A percentile compares a stretch with the other conserved stretches of the same genome.
Evolutionary conservation across 1,140 invertebrate species (phyloP).

Genomic region (Ladona fulva): DNA sequence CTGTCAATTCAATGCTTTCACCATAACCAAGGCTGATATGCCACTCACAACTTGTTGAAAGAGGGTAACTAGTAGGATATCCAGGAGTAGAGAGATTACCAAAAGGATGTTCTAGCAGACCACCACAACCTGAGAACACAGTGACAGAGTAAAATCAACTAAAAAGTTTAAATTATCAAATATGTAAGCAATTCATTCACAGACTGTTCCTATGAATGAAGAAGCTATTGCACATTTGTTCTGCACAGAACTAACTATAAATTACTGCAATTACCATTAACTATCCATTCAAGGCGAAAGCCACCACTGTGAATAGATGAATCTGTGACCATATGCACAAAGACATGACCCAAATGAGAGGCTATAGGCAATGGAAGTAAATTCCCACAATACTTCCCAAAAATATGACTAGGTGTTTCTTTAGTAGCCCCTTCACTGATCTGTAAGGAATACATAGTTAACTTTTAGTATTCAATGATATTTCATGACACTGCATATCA

Average conservation of each 20-base stretch:
- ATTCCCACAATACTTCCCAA: constrained; percentile 32
- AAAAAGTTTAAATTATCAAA: too few relatives aligned
- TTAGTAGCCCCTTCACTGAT: too few relatives aligned
- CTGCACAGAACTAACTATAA: background rate
- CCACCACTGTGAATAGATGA: constrained; percentile 31
- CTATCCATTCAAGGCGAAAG: constrained; percentile 46
- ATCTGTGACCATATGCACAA: constrained; percentile 37
- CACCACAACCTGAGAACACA: constrained; percentile 39
- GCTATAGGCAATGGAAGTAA: constrained; percentile 25
- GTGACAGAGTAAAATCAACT: too few relatives aligned
- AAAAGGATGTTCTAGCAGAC: constrained; percentile 25
- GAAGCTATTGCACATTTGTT: too few relatives aligned
- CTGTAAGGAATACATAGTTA: too few relatives aligned
- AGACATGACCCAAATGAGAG: constrained; percentile 30
- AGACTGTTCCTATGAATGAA: too few relatives aligned
- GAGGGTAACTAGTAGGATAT: constrained; percentile 56
- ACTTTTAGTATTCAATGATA: too few relatives aligned
- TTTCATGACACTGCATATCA: too few relatives aligned
- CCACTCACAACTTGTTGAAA: constrained; percentile 63
- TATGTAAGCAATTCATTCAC: too few relatives aligned
- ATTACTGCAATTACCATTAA: constrained; percentile 36
- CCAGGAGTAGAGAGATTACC: constrained; percentile 58
- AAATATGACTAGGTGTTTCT: too few relatives aligned
- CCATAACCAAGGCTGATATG: constrained; percentile 56
- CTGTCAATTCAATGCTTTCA: constrained; percentile 52